Evolutionary conservation across 2,113 vertebrate genomes (phyloP).

Genomic region (Meleagris gallopavo): DNA sequence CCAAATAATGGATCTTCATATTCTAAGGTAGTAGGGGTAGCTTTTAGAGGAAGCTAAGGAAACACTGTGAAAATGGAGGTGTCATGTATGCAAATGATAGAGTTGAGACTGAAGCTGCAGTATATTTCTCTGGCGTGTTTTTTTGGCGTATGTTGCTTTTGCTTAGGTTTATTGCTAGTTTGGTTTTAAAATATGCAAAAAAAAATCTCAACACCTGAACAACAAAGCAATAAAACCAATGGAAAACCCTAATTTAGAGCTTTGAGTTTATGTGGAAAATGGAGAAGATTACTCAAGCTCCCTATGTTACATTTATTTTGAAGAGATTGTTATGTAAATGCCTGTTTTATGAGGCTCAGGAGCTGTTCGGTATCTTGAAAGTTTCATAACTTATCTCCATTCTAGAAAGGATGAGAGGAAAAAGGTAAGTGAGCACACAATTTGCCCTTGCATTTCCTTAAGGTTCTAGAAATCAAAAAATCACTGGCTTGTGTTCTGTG

Average conservation of each 20-base stretch:
- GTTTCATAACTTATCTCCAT: neutral
- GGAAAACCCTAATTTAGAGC: neutral
- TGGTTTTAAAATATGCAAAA: neutral
- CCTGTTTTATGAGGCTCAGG: neutral
- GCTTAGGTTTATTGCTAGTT: neutral
- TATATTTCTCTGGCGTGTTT: neutral
- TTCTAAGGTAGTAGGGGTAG: neutral
- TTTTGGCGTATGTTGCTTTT: neutral
- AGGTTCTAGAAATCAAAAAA: neutral
- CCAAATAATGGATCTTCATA: neutral
- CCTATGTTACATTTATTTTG: neutral
- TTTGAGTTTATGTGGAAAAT: neutral
- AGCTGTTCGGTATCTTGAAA: neutral
- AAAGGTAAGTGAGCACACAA: neutral
- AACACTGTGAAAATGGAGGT: neutral
- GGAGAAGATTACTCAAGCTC: neutral
- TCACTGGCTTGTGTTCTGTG: neutral
- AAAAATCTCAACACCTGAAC: no score
- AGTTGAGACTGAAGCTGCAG: neutral
- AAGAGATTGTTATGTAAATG: neutral
- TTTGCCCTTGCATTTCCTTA: neutral
- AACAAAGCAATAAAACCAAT: neutral
- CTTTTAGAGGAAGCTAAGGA: neutral
- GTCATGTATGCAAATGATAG: neutral
- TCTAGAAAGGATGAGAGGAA: neutral